Evolutionary conservation across 2,113 vertebrate species (phyloP).

Genomic region (Hyla sarda): DNA sequence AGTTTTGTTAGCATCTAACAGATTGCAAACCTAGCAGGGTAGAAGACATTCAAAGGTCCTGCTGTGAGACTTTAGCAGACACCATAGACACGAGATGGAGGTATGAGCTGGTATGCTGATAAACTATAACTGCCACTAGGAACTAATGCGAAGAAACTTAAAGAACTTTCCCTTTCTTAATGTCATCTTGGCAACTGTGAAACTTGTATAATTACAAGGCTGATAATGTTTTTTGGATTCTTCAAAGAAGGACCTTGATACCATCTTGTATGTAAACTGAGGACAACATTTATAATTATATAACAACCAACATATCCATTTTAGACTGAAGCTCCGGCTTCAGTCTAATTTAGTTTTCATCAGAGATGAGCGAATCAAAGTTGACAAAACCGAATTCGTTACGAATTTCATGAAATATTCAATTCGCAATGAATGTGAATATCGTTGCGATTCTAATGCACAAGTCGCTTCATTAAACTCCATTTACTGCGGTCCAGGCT

Average conservation of each 20-base stretch:
- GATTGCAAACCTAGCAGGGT: constrained; percentile 68
- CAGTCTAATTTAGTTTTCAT: no score
- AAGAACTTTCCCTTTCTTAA: constrained; percentile 46
- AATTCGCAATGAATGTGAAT: no score
- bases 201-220: constrained; percentile 1
- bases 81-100: constrained; percentile 64
- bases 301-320: not conserved
- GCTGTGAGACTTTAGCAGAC: constrained; percentile 68
- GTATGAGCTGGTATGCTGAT: constrained; percentile 70
- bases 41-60: constrained; percentile 65
- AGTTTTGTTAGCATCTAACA: constrained; percentile 69
- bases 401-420: no score
- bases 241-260: not conserved
- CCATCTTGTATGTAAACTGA: not conserved
- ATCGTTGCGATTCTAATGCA: no score
- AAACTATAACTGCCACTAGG: constrained; percentile 68
- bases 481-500: no score
- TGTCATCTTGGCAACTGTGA: constrained; percentile 11
- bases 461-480: no score
- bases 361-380: no score
- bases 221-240: not conserved
- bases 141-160: constrained; percentile 54
- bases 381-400: no score
- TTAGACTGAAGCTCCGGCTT: not conserved
- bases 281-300: not conserved